Base-by-base conservation (phyloP, 2,888 invertebrate species). In the Zeuzera pyrina region DNA sequence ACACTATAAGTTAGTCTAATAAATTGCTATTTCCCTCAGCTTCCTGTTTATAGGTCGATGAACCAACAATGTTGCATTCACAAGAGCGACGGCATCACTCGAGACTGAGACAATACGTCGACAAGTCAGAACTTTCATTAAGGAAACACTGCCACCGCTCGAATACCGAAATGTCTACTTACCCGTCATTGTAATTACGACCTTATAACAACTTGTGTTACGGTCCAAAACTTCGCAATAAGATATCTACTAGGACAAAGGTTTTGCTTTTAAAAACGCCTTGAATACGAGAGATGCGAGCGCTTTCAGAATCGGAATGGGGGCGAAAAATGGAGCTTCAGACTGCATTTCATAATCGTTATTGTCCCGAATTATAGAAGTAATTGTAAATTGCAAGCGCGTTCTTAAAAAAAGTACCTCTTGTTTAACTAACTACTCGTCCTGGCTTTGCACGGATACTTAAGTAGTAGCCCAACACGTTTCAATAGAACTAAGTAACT, bases 221-320 rank as follows among this genome's bases (percentile, higher is more conserved):
- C 36, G 39, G 53, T 53, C 42, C 32, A 22, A 15, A 28, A 42
- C 45, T 49, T 60, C 21, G 26, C 38, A 33, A 37, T 38, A 5
- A 6, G 2, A 11, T n/a, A 25, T 28, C 29, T 27, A 35, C 38
- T n/a, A n/a, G 39, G 34, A 47, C 48, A 39, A 61, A 61, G 58
- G 55, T 61, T 61, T 62, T 59, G 56, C 59, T 67, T 66, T 65
- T 58, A 52, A 64, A 69, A 69, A 59, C 52, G 55, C 60, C 62
- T 51, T 49, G 47, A 49, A 49, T 43, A 45, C 43, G 28, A 49
- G 45, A 54, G 48, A 42, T 57, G 60, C 48, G 52, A 63, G 57
- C 49, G 57, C 60, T 60, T 59, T 39, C 52, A 52, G 54, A 56
- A 61, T 59, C 55, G 57, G 59, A 59, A 63, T 52, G 59, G 50